Evolutionary conservation across 1,140 invertebrate species (phyloP), one percentile per base, ranked within the genome.

Genomic region (Leptopilina boulardi): DNA sequence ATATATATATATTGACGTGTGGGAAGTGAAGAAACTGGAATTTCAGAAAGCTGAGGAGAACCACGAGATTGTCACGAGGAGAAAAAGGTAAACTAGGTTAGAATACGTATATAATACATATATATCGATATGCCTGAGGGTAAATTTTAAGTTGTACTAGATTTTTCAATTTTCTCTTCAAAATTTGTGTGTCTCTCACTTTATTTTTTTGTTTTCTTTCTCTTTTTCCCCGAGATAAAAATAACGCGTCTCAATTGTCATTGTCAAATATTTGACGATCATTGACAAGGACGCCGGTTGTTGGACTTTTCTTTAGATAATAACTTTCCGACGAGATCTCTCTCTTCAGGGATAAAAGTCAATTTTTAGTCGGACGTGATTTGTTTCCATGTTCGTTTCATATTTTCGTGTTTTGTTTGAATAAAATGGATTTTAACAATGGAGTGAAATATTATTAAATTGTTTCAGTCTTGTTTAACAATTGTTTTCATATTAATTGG

Each of bases 1-100:
- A n/a, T n/a, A n/a, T n/a, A n/a, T n/a, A n/a, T n/a, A n/a, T n/a
- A n/a, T 51, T n/a, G 47, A n/a, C 15, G 47, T 6, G 47, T 6
- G 47, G 47, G 15, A 51, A 18, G 47, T 51, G 47, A 51, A 51
- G 15, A 51, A 51, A 51, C 47, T 51, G 47, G 47, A 51, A 51
- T 51, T 51, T 6, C 47, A 51, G 47, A n/a, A 15, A 51, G 47
- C 47, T 18, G 47, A 51, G 47, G n/a, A 51, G 47, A 47, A 47
- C 44, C 47, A 51, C 47, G 47, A 51, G 47, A 51, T 51, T 51
- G 47, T 51, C 47, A 51, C 47, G 47, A 51, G 47, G 47, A 51
- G n/a, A 51, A 51, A 51, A 51, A 51, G 47, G 47, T 51, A 8
- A 51, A 51, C 13, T 47, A 47, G 44, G 44, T 47, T 47, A 47